Percentiles rank a stretch among this genome's conserved stretches.
These are phyloP conservation scores for Lamellibrachia columna DNA, from an alignment of 2,888 invertebrate species.

Conservation along the genomic window DNA sequence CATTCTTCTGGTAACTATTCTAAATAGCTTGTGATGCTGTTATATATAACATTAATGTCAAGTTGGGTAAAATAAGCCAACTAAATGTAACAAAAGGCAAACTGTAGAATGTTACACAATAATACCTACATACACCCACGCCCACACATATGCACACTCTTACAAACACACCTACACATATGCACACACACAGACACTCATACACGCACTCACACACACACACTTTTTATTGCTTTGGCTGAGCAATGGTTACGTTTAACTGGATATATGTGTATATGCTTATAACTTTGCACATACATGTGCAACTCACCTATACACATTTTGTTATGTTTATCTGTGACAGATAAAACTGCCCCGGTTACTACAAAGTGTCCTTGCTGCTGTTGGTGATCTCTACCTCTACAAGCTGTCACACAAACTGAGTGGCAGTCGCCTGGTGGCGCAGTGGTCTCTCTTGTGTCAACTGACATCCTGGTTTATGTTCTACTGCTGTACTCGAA, in stretches of 20 bases:
- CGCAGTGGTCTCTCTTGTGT: slow-evolving; percentile 79
- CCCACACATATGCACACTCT: too few relatives aligned
- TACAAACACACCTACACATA: too few relatives aligned
- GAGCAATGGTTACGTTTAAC: neutral
- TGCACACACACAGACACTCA: too few relatives aligned
- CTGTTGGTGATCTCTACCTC: slow-evolving; percentile 81
- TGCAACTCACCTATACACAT: neutral
- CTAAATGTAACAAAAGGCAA: neutral
- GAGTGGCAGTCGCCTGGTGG: slow-evolving; percentile 52
- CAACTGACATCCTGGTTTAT: slow-evolving; percentile 88
- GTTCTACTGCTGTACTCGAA: slow-evolving; percentile 89
- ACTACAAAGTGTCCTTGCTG: slow-evolving; percentile 80
- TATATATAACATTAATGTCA: neutral
- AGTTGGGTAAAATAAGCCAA: neutral
- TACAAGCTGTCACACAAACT: slow-evolving; percentile 67
- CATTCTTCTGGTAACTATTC: slow-evolving; percentile 58
- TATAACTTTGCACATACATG: neutral
- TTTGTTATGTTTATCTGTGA: slow-evolving; percentile 49
- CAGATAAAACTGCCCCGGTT: slow-evolving; percentile 81
- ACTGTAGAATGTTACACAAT: neutral
- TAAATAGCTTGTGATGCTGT: neutral
- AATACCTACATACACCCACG: neutral
- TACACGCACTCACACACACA: neutral
- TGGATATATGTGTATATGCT: neutral
- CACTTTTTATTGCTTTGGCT: neutral